phyloP scores from a whole-genome alignment of 2,888 invertebrate genomes.

The Leptogaster cylindrica region DNA sequence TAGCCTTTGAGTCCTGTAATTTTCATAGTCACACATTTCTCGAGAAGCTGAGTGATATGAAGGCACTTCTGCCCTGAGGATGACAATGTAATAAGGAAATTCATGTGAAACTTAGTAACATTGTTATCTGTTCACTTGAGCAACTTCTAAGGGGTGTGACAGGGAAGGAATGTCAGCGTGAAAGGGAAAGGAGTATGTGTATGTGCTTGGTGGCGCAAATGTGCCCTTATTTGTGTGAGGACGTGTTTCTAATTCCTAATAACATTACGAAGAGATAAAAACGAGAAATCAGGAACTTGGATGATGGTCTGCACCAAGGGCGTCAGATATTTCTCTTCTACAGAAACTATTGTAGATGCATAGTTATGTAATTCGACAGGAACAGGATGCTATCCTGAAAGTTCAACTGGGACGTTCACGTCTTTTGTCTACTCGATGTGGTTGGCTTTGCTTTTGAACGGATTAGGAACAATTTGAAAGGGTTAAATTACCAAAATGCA shows the following conservation, averaged over 20 bases:
- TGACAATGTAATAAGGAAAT: slow-evolving; percentile 42
- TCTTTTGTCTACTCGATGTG: too few relatives aligned
- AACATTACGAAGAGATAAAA: slow-evolving; percentile 23
- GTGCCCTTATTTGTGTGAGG: slow-evolving; percentile 32
- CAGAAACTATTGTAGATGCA: not conserved
- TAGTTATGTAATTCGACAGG: not conserved
- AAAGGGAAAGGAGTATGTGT: not conserved
- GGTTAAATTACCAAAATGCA: too few relatives aligned
- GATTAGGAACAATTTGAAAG: too few relatives aligned
- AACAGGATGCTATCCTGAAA: not conserved
- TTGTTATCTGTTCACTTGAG: slow-evolving; percentile 42
- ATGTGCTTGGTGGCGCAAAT: slow-evolving; percentile 4
- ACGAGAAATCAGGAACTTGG: slow-evolving; percentile 29
- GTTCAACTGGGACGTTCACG: not conserved
- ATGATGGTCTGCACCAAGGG: slow-evolving; percentile 14
- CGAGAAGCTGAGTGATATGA: slow-evolving; percentile 13
- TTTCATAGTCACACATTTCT: slow-evolving; percentile 24
- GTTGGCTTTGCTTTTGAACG: too few relatives aligned
- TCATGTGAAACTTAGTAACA: slow-evolving; percentile 41
- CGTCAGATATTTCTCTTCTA: slow-evolving; percentile 23
- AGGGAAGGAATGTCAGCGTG: not conserved
- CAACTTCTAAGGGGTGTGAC: slow-evolving; percentile 7
- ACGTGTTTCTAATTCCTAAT: slow-evolving; percentile 36
- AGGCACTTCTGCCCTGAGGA: slow-evolving; percentile 39
- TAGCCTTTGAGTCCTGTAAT: slow-evolving; percentile 12